Evolutionary conservation across 2,797 vertebrate genomes (phyloP).

Genomic region (Molothrus aeneus): DNA sequence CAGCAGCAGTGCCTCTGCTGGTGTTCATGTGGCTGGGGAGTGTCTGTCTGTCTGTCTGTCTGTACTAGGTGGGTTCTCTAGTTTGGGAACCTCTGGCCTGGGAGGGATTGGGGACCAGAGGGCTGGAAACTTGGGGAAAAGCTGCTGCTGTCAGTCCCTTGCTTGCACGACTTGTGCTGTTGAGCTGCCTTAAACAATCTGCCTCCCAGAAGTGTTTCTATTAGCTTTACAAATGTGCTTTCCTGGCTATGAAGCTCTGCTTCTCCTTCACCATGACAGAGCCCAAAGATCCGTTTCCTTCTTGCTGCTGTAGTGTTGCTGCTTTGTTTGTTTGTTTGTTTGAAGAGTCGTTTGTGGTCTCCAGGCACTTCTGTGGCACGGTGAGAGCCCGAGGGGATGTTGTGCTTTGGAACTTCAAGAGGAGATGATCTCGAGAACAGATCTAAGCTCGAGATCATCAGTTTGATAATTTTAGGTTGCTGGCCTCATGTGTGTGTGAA

Average conservation of each 20-base stretch:
- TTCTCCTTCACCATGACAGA: background rate
- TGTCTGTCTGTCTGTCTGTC: background rate
- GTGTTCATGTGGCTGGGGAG: background rate
- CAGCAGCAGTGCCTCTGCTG: background rate
- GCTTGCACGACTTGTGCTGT: accelerated
- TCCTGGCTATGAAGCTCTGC: background rate
- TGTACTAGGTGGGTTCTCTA: background rate
- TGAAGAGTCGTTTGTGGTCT: background rate
- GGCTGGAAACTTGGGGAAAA: background rate
- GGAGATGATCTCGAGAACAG: background rate
- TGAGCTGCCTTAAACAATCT: background rate
- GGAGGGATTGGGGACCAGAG: accelerated
- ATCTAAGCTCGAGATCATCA: background rate
- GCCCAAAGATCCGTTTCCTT: background rate
- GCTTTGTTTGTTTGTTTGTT: background rate
- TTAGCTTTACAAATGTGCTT: background rate
- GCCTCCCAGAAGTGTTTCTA: background rate
- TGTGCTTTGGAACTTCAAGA: background rate
- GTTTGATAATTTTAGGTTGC: background rate
- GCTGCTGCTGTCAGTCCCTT: background rate
- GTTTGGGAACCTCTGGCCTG: background rate
- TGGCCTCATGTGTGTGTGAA: background rate
- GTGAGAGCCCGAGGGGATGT: background rate
- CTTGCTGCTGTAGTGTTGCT: background rate
- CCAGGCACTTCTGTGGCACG: background rate